Evolutionary conservation across 35 echinoderm and acorn worm genomes (phyloP).

Genomic region (Ophioderma brevispina): DNA sequence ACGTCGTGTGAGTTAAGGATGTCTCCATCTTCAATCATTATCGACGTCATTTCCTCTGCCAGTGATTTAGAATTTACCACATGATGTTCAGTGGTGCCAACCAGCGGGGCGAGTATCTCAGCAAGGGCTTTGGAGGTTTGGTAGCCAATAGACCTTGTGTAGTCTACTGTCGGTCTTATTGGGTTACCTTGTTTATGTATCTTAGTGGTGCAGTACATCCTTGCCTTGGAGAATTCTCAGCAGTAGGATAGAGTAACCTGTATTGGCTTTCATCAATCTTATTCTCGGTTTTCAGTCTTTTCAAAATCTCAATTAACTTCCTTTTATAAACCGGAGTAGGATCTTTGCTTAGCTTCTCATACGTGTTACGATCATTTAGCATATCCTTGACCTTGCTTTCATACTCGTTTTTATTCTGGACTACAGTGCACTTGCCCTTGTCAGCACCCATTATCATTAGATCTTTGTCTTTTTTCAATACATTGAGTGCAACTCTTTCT

Average conservation of each 20-base stretch:
- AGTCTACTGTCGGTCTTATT: constrained; percentile 36
- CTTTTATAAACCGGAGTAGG: constrained; percentile 35
- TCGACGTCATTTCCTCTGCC: background rate
- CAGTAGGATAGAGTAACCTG: constrained; percentile 11
- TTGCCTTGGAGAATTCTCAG: constrained; percentile 19
- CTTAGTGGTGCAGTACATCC: constrained; percentile 32
- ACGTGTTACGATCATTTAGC: constrained; percentile 5
- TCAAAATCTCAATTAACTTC: constrained; percentile 14
- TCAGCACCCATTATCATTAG: constrained; percentile 12
- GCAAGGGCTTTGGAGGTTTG: constrained; percentile 15
- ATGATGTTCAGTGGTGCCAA: constrained; percentile 18
- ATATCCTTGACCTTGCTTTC: background rate
- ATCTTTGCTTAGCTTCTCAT: constrained; percentile 10
- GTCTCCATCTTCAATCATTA: background rate
- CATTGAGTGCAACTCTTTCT: constrained; percentile 1
- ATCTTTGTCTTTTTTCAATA: background rate
- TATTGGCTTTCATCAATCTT: constrained; percentile 29
- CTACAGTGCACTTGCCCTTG: constrained; percentile 4
- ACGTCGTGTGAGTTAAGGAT: constrained; percentile 31
- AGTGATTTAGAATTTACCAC: constrained; percentile 15
- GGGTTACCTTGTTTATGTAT: constrained; percentile 26
- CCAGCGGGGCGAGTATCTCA: constrained; percentile 1
- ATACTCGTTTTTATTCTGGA: background rate
- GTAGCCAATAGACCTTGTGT: constrained; percentile 22
- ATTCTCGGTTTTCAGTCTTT: constrained; percentile 16